A percentile compares a stretch with the other conserved stretches of the same genome.
phyloP scores from a whole-genome alignment of 2,113 vertebrate genomes.

The Leucoraja erinaceus region DNA sequence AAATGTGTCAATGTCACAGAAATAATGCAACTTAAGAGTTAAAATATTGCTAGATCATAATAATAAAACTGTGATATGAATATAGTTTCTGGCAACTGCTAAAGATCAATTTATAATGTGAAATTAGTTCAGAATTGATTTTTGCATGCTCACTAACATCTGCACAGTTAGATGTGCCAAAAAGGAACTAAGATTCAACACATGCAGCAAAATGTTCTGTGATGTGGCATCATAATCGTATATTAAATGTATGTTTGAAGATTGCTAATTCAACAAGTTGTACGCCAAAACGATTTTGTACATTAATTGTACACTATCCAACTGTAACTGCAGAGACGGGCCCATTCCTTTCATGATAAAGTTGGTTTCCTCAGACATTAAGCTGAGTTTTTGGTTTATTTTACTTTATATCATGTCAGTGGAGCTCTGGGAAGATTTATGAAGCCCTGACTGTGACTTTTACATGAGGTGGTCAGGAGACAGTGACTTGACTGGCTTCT shows the following conservation, averaged over 20 bases:
- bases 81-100: background rate
- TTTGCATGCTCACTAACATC: background rate
- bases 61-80: background rate
- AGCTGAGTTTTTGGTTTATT: constrained; percentile 23
- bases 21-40: background rate
- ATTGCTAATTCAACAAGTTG: constrained; percentile 21
- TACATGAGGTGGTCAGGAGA: constrained; percentile 67
- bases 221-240: background rate
- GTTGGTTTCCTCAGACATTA: background rate
- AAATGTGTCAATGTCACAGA: background rate
- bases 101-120: background rate
- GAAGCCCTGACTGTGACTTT: constrained; percentile 53
- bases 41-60: background rate
- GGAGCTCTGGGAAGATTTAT: constrained; percentile 27
- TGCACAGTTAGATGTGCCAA: background rate
- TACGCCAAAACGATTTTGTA: background rate
- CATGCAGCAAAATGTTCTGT: background rate
- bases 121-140: constrained; percentile 7
- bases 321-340: background rate
- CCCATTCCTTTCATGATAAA: background rate
- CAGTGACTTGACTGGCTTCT: constrained; percentile 80
- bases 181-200: background rate
- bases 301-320: background rate
- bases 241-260: constrained; percentile 2
- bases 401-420: background rate